These are phyloP conservation scores for Isotomurus palustris DNA, from an alignment of 2,888 invertebrate genomes.

Conservation along the genomic window DNA sequence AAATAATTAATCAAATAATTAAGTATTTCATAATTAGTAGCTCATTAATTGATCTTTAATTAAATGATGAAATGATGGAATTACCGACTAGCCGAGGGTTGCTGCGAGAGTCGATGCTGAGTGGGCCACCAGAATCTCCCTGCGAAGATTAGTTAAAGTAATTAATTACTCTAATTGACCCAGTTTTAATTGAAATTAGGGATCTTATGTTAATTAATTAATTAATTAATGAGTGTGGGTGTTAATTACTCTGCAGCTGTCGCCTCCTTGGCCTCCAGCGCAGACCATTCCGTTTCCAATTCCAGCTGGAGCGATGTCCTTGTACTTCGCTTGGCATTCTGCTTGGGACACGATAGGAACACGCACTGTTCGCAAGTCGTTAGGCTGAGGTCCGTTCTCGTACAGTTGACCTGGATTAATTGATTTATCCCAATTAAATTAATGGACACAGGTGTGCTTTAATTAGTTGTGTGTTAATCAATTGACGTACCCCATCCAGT, in stretches of 20 bases:
- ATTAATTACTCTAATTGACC: not conserved
- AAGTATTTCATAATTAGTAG: not conserved
- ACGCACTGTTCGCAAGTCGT: conserved; percentile 73
- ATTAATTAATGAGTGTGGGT: no score
- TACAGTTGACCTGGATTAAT: conserved; percentile 15
- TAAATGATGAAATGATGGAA: no score
- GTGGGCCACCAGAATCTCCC: conserved; percentile 27
- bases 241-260: conserved; percentile 26
- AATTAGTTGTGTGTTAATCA: not conserved
- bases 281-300: conserved; percentile 62
- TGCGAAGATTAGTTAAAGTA: not conserved
- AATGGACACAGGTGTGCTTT: not conserved
- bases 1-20: not conserved
- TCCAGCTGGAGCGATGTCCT: conserved; percentile 79
- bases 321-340: conserved; percentile 74
- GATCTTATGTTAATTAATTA: not conserved
- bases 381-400: conserved; percentile 74
- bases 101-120: conserved; percentile 14
- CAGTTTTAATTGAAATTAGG: no score
- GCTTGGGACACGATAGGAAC: conserved; percentile 77
- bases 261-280: conserved; percentile 25
- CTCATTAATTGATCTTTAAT: not conserved
- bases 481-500: conserved; percentile 34
- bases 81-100: conserved; percentile 1
- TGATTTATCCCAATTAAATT: not conserved